Evolutionary conservation across 2,113 vertebrate species (phyloP), one percentile per base, ranked within the genome.

Genomic region (Lates calcarifer): DNA sequence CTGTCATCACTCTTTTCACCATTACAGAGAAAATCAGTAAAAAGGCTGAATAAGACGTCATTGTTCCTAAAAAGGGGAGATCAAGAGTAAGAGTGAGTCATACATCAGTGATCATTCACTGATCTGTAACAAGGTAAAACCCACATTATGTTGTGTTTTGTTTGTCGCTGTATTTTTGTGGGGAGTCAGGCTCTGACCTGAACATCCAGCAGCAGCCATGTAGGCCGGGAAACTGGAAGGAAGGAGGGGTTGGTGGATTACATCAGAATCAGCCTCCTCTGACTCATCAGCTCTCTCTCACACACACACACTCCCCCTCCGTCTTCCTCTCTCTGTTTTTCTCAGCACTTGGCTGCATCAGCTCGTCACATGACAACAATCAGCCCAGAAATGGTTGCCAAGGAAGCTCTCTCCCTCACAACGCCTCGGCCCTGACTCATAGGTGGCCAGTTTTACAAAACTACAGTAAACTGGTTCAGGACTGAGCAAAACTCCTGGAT

Each of bases 241-340:
- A 74, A 67, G 86, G 86, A 84, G 77, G 62, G 81, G 70, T 56
- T 68, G 74, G 35, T 66, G 11, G 89, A 87, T 91, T 90, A 89
- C 87, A 26, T 93, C 90, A 89, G 87, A 89, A 75, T 86, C 89
- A 87, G 63, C 80, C 81, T 86, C 69, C 60, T 87, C 74, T 93
- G 92, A 93, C 76, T 92, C 92, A 90, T 88, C 91, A 83, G 41
- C 37, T 72, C 65, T 39, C 29, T 82, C 41, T 65, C 26, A 71
- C 33, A 63, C 18, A 35, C 56, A 69, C 55, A 76, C 37, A 24
- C 53, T 15, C 29, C 9, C 47, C 13, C 12, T 56, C 31, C 67
- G 22, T 66, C 28, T 80, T 12, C 0, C 49, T 43, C 28, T 62
- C 35, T 64, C 28, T 65, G 55, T 82, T 81, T 68, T 56, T 77